Conservation (phyloP, 2,797 vertebrate genomes). For the Macropodus opercularis region DNA sequence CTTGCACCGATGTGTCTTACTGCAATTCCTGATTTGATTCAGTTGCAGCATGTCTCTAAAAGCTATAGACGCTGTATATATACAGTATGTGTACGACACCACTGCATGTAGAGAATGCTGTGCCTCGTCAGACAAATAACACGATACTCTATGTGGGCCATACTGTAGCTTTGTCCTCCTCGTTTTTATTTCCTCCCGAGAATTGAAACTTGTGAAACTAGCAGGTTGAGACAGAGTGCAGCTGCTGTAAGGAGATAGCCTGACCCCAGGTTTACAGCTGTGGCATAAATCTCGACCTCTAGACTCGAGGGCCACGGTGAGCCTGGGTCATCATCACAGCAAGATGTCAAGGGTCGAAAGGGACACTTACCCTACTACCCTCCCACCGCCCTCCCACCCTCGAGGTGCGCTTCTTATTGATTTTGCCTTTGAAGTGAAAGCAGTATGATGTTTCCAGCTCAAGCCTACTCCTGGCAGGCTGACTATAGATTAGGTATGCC, state of each 20-base stretch:
- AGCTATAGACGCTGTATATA: too few relatives aligned
- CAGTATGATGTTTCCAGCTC: conserved; percentile 49
- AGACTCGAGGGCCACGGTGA: conserved; percentile 42
- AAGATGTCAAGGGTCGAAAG: conserved; percentile 59
- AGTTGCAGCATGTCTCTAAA: too few relatives aligned
- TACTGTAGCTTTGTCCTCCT: conserved; percentile 32
- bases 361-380: conserved; percentile 65
- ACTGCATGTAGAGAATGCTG: not conserved
- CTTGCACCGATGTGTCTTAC: too few relatives aligned
- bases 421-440: conserved; percentile 56
- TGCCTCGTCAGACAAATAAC: conserved; percentile 11
- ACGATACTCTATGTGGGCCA: conserved; percentile 18
- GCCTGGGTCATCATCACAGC: conserved; percentile 68
- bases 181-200: conserved; percentile 42
- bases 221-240: conserved; percentile 61
- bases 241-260: conserved; percentile 58
- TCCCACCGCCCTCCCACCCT: conserved; percentile 29
- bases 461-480: conserved; percentile 30
- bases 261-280: conserved; percentile 50
- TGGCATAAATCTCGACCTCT: conserved; percentile 56
- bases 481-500: conserved; percentile 9
- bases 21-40: too few relatives aligned
- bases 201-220: conserved; percentile 51
- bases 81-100: too few relatives aligned
- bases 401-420: conserved; percentile 53